Percentiles rank a stretch among this genome's conserved stretches.
Evolutionary conservation across 2,888 invertebrate genomes (phyloP).

Genomic region (Tenodera sinensis): DNA sequence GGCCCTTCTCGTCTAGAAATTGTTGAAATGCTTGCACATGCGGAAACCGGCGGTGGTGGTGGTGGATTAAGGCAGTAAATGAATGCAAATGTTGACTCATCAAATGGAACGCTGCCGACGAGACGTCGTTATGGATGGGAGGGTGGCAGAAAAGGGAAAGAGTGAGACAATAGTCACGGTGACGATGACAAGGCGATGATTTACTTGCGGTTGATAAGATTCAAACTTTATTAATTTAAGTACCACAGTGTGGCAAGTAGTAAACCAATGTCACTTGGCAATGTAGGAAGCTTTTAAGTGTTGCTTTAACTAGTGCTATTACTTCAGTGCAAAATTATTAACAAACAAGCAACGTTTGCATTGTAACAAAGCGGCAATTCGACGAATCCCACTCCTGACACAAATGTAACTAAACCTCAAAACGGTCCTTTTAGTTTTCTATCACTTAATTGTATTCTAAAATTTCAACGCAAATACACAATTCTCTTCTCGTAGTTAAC

Average conservation of each 20-base stretch:
- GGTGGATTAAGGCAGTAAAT: conserved; percentile 24
- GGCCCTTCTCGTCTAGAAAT: background rate
- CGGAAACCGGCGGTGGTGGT: background rate
- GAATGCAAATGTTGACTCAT: conserved; percentile 31
- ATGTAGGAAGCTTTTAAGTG: background rate
- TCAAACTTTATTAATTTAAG: conserved; percentile 20
- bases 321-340: too few relatives aligned
- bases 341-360: too few relatives aligned
- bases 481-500: too few relatives aligned
- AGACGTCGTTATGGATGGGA: background rate
- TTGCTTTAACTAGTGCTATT: background rate
- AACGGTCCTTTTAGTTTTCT: too few relatives aligned
- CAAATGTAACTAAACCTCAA: too few relatives aligned
- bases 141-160: background rate
- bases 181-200: background rate
- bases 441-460: too few relatives aligned
- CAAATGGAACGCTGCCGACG: conserved; percentile 24
- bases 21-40: conserved; percentile 17
- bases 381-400: too few relatives aligned
- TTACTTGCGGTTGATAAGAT: conserved; percentile 17
- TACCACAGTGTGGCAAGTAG: background rate
- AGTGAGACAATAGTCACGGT: background rate
- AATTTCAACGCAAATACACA: too few relatives aligned
- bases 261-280: background rate
- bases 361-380: too few relatives aligned